A percentile compares a stretch with the other conserved stretches of the same genome.
Conservation (phyloP, 2,888 invertebrate species). For the Lithodes maja region DNA sequence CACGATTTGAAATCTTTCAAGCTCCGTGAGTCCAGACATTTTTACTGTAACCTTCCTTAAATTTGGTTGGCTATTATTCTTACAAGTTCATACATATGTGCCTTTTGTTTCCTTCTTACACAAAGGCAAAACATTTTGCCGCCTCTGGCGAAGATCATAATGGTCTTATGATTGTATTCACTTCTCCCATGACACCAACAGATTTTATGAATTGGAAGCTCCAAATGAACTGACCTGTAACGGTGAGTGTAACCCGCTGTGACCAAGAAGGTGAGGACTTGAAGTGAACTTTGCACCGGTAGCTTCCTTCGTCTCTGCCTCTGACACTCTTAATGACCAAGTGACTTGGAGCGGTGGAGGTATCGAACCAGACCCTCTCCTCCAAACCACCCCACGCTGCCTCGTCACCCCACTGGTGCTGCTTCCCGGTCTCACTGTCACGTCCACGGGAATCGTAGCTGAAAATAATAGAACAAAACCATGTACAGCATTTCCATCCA, state of each 20-base stretch:
- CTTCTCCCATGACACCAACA: too few species aligned
- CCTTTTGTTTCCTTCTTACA: too few species aligned
- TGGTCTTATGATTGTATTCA: too few species aligned
- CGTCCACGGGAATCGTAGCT: slow-evolving; percentile 50
- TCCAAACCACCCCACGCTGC: slow-evolving; percentile 38
- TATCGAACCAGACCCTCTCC: slow-evolving; percentile 67
- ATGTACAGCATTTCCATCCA: too few species aligned
- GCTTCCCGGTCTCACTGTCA: slow-evolving; percentile 2
- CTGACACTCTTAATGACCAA: slow-evolving; percentile 58
- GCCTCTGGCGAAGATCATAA: too few species aligned
- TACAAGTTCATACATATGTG: too few species aligned
- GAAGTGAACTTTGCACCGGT: slow-evolving; percentile 69
- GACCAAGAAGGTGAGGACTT: slow-evolving; percentile 69
- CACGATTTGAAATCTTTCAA: too few species aligned
- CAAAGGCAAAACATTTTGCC: too few species aligned
- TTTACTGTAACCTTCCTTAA: too few species aligned
- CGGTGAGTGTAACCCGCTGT: slow-evolving; percentile 58
- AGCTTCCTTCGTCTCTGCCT: slow-evolving; percentile 67
- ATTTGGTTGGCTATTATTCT: too few species aligned
- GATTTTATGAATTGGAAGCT: too few species aligned
- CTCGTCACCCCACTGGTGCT: slow-evolving; percentile 53
- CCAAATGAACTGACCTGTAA: slow-evolving; percentile 27
- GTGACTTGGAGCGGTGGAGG: slow-evolving; percentile 60
- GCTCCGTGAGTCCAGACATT: too few species aligned
- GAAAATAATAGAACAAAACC: background rate